Evolutionary conservation across 1,140 invertebrate species (phyloP), one percentile per base, ranked within the genome.

Genomic region (Zaprionus nigranus): DNA sequence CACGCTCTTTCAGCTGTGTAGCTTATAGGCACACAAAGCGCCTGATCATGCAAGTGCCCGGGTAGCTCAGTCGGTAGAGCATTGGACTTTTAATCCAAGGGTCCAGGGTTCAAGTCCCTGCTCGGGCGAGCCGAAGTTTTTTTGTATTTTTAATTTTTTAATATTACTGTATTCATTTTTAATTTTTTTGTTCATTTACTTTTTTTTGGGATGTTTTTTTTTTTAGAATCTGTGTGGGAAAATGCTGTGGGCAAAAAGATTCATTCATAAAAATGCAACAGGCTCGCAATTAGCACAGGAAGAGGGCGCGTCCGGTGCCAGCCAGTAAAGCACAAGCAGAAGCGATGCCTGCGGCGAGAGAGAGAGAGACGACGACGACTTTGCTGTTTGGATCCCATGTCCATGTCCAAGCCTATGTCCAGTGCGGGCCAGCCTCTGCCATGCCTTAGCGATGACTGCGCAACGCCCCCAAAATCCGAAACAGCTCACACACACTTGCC

Each of bases 61-160:
- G 94, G 95, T 95, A 95, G 95, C 95, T 95, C 95, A 95, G 94
- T 95, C 94, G 95, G 95, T 95, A 95, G 95, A 95, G 95, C 95
- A 95, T 84, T 85, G 95, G 95, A 95, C 95, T 95, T 95, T 95
- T 95, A 95, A 96, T 95, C 95, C 95, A 95, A 95, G 95, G 95
- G 95, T 95, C 95, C 94, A 95, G 95, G 95, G 95, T 95, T 95
- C 95, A 94, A 95, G 95, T 96, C 95, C 95, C 95, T 96, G 95
- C 95, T 96, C 95, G 95, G 95, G 95, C 95, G 95, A 77, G 38
- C 40, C 28, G n/a, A 61, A 3, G 74, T 79, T 81, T 78, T 79
- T 38, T 9, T 36, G 26, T 34, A 49, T 22, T 40, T 38, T 58
- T 54, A 38, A 26, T 34, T 53, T 26, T 58, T 54, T 43, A 22